Evolutionary conservation across 35 echinoderm and acorn worm species (phyloP).

Genomic region (Strongylocentrotus purpuratus): DNA sequence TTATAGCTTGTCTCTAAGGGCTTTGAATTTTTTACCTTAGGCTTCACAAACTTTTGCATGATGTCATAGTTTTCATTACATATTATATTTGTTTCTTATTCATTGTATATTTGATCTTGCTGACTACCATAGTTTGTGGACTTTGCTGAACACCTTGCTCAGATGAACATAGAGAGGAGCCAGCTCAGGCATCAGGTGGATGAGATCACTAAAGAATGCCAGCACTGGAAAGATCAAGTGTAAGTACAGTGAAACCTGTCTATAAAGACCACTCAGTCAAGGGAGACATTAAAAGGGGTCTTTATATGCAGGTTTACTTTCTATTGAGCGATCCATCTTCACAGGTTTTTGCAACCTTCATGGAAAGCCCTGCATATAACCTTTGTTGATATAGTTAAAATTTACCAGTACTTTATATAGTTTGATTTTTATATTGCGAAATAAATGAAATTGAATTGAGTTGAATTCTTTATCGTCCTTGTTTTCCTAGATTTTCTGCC

Average conservation of each 20-base stretch:
- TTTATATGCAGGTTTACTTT: background rate
- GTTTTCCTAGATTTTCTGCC: too few relatives aligned
- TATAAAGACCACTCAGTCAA: too few relatives aligned
- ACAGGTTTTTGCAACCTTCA: too few relatives aligned
- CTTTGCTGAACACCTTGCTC: slow-evolving; percentile 41
- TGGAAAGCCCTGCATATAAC: too few relatives aligned
- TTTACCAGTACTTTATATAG: too few relatives aligned
- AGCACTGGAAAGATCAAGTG: slow-evolving; percentile 60
- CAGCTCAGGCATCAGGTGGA: slow-evolving; percentile 50
- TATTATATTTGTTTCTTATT: background rate
- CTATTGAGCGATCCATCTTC: background rate
- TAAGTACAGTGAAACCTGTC: slow-evolving; percentile 7
- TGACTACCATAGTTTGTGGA: slow-evolving; percentile 32
- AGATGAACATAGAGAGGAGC: slow-evolving; percentile 48
- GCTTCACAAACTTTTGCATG: background rate
- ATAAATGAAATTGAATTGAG: too few relatives aligned
- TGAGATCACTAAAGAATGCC: slow-evolving; percentile 50
- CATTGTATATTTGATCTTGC: background rate
- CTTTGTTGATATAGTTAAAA: too few relatives aligned
- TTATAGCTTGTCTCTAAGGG: too few relatives aligned
- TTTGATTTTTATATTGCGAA: too few relatives aligned
- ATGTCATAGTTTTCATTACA: background rate
- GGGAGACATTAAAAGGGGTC: too few relatives aligned
- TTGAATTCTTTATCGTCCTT: too few relatives aligned
- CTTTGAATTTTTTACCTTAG: too few relatives aligned